Percentiles rank a stretch among this genome's conserved stretches.
These are phyloP conservation scores for Mormyrus lacerda DNA, from an alignment of 2,113 vertebrate genomes.

Conservation along the genomic window DNA sequence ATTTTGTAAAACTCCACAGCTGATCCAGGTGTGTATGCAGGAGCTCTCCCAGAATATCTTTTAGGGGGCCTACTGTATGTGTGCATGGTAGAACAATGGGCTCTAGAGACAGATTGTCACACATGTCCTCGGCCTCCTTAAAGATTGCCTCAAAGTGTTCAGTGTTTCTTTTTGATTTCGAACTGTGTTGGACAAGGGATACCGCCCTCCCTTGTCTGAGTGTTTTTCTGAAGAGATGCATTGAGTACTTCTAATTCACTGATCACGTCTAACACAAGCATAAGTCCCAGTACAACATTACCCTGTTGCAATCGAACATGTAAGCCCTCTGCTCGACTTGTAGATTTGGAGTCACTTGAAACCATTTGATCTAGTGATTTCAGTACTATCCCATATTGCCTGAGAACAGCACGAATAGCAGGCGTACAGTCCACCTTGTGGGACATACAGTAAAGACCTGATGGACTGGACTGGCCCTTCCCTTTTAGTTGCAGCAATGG, in stretches of 20 bases:
- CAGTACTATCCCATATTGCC: not conserved
- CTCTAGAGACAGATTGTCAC: not conserved
- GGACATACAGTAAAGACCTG: too few species aligned
- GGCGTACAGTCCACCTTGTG: too few species aligned
- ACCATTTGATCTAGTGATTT: not conserved
- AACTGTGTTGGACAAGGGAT: too few species aligned
- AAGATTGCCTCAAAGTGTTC: not conserved
- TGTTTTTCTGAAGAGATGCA: too few species aligned
- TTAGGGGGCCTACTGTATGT: not conserved
- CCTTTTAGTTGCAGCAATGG: too few species aligned
- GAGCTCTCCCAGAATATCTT: not conserved
- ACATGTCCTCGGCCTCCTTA: not conserved
- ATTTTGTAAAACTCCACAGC: not conserved
- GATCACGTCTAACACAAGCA: conserved; percentile 18
- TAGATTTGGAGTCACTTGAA: not conserved
- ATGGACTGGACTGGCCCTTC: too few species aligned
- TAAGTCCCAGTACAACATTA: conserved; percentile 23
- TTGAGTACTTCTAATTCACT: conserved; percentile 11
- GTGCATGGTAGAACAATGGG: not conserved
- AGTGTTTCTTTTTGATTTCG: not conserved
- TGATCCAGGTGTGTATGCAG: not conserved
- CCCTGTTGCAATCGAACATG: conserved; percentile 10
- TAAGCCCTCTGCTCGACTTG: not conserved
- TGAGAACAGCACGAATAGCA: too few species aligned
- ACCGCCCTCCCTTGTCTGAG: too few species aligned